phyloP scores from a whole-genome alignment of 2,113 vertebrate species.

The Cyanistes caeruleus region DNA sequence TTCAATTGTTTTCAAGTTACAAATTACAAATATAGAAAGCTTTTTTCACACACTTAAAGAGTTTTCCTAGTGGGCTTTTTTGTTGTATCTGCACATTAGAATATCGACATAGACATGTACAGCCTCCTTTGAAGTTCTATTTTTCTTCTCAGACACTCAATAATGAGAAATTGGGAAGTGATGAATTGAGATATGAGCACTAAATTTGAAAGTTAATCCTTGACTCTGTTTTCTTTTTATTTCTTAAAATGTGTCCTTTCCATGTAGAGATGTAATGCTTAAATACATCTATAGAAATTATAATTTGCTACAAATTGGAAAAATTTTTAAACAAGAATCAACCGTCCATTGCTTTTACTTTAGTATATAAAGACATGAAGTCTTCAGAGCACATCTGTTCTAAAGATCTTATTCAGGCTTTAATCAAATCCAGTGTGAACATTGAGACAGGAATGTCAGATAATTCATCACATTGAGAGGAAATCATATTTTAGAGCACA shows the following conservation, averaged over 20 bases:
- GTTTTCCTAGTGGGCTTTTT: constrained; percentile 21
- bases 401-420: constrained; percentile 31
- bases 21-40: constrained; percentile 45
- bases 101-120: background rate
- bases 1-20: constrained; percentile 29
- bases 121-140: constrained; percentile 17
- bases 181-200: constrained; percentile 32
- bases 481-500: background rate
- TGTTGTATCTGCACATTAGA: constrained; percentile 29
- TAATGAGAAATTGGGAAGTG: constrained; percentile 31
- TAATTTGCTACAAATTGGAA: constrained; percentile 27
- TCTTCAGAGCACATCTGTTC: constrained; percentile 17
- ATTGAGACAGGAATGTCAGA: background rate
- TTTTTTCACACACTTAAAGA: background rate
- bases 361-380: background rate
- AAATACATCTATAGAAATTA: constrained; percentile 26
- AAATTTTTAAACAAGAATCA: background rate
- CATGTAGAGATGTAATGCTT: background rate
- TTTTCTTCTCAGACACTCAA: constrained; percentile 34
- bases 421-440: constrained; percentile 39
- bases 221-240: constrained; percentile 9
- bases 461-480: constrained; percentile 1
- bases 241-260: constrained; percentile 14
- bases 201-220: constrained; percentile 33
- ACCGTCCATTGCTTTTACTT: background rate